Evolutionary conservation across 2,888 invertebrate species (phyloP).

Genomic region (Rhagophthalmus giganteus): DNA sequence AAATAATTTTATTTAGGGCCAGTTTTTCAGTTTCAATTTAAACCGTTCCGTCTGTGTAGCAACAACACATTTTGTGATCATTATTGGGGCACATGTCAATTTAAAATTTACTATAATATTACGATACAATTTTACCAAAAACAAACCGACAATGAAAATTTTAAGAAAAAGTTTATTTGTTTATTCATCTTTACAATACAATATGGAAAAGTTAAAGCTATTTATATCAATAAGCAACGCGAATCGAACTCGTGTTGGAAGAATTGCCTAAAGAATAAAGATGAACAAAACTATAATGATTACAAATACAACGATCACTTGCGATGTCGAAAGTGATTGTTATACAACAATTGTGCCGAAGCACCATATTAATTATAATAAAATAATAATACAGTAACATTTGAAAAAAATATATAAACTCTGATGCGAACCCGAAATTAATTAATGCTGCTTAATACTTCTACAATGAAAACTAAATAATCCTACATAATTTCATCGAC

Average conservation of each 20-base stretch:
- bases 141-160: neutral
- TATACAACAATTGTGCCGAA: conserved; percentile 25
- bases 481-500: conserved; percentile 20
- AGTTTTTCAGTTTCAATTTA: too few species aligned
- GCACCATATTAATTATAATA: conserved; percentile 24
- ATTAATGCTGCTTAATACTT: conserved; percentile 20
- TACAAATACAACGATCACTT: conserved; percentile 25
- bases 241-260: conserved; percentile 25
- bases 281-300: conserved; percentile 30
- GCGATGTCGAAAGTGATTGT: conserved; percentile 16
- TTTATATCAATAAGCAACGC: conserved; percentile 35
- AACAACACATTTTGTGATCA: too few species aligned
- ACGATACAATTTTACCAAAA: too few species aligned
- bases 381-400: conserved; percentile 31
- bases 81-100: too few species aligned
- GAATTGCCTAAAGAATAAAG: conserved; percentile 31
- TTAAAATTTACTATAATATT: too few species aligned
- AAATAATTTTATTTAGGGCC: too few species aligned
- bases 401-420: conserved; percentile 31
- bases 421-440: conserved; percentile 26
- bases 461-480: conserved; percentile 21
- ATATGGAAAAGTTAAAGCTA: conserved; percentile 45
- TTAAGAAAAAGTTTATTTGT: conserved; percentile 37
- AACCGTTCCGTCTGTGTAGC: too few species aligned
- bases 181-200: conserved; percentile 42